Evolutionary conservation across 2,113 vertebrate species (phyloP).

Genomic region (Eidolon helvum): DNA sequence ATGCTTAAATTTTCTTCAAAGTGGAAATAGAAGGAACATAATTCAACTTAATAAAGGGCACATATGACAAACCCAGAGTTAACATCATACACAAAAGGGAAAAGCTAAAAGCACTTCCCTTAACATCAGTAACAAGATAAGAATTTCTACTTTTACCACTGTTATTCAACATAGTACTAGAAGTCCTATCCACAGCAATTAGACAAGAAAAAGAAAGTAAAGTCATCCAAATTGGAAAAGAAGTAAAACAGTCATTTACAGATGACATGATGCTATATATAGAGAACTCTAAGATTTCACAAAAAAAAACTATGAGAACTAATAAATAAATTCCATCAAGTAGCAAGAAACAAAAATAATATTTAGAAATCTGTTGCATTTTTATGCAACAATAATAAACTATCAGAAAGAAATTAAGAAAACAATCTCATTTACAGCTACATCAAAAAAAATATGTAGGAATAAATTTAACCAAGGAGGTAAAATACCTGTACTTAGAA

Average conservation of each 20-base stretch:
- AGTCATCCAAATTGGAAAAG: neutral
- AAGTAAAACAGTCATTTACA: neutral
- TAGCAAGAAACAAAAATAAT: neutral
- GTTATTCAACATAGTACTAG: neutral
- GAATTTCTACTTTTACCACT: neutral
- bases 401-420: neutral
- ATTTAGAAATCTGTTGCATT: neutral
- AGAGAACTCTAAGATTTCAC: neutral
- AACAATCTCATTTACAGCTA: neutral
- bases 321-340: neutral
- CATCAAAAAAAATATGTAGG: too few relatives aligned
- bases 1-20: too few relatives aligned
- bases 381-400: neutral
- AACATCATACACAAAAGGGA: neutral
- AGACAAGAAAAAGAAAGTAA: neutral
- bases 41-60: too few relatives aligned
- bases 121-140: neutral
- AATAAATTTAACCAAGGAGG: too few relatives aligned
- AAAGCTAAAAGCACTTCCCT: neutral
- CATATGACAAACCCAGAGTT: too few relatives aligned
- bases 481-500: too few relatives aligned
- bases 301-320: neutral
- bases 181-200: neutral
- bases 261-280: neutral
- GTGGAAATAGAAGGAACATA: too few relatives aligned